Base-by-base conservation (phyloP, 2,797 vertebrate genomes). In the Lycodopsis pacificus region DNA sequence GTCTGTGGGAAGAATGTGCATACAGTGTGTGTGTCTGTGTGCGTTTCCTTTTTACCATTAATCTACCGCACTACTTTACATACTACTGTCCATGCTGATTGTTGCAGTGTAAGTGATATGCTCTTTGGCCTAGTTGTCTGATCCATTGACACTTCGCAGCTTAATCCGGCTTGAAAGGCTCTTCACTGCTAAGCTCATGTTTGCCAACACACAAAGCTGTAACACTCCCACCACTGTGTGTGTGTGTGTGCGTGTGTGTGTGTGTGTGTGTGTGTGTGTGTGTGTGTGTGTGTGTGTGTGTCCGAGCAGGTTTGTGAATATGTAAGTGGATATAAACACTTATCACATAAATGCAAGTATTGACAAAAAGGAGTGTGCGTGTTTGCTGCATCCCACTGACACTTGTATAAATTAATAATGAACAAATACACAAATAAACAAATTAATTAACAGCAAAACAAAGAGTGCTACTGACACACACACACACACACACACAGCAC, bases 101-200 rank as follows among this genome's bases (percentile, higher is more conserved):
- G 84, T 79, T 73, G 48, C 77, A 56, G 76, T 66, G 86, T 80
- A 73, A 89, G 79, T 86, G 89, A 91, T 88, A 85, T 84, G 90
- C 82, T 92, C 90, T 93, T 87, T 90, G 83, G 85, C 85, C 89
- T 82, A 82, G 80, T 91, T 89, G 88, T 89, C 86, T 78, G 68
- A 74, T 91, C 76, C 79, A 84, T 81, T 89, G 88, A 90, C 88
- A 92, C 87, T 92, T 86, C 80, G 69, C 81, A 77, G 86, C 82
- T 85, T 91, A 93, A 92, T 92, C 91, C 88, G 63, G 83, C 83
- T 86, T 88, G 79, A 92, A 92, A 90, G 80, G 85, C 88, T 91
- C 86, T 92, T 89, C 57, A 78, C 58, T 76, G 82, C 85, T 92
- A 85, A 91, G 77, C 88, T 87, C 46, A 54, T 88, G 87, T 94